Conservation (phyloP, 1,140 invertebrate species). For the Habropoda laboriosa region DNA sequence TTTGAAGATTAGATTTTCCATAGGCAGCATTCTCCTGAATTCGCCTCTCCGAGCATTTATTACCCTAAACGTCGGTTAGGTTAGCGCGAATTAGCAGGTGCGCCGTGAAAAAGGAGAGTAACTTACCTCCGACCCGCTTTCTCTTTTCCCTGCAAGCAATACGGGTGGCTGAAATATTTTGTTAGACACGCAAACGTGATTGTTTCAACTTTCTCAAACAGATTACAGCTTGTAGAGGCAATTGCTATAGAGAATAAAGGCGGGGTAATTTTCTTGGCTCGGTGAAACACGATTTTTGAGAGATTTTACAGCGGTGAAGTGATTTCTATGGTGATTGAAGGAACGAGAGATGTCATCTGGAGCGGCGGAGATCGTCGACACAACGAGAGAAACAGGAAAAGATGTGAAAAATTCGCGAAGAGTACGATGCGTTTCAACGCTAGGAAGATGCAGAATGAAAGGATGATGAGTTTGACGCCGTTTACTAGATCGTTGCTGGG, state of each 20-base stretch:
- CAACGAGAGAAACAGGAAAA: slow-evolving; percentile 7
- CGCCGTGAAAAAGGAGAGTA: background rate
- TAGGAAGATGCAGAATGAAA: background rate
- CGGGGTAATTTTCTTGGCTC: too few relatives aligned
- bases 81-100: background rate
- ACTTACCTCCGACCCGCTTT: background rate
- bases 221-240: background rate
- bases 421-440: background rate
- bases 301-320: too few relatives aligned
- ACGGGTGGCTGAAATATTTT: background rate
- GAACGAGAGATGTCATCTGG: background rate
- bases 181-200: too few relatives aligned
- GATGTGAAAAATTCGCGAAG: background rate
- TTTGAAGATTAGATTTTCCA: too few relatives aligned
- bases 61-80: background rate
- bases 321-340: too few relatives aligned
- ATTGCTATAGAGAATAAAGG: background rate
- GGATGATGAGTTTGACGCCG: slow-evolving; percentile 38
- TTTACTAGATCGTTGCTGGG: slow-evolving; percentile 52
- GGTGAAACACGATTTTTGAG: too few relatives aligned
- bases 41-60: background rate
- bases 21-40: too few relatives aligned
- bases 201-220: background rate
- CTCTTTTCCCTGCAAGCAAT: background rate
- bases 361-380: slow-evolving; percentile 24